Evolutionary conservation across 1,140 invertebrate species (phyloP).

Genomic region (Steinernema feltiae): DNA sequence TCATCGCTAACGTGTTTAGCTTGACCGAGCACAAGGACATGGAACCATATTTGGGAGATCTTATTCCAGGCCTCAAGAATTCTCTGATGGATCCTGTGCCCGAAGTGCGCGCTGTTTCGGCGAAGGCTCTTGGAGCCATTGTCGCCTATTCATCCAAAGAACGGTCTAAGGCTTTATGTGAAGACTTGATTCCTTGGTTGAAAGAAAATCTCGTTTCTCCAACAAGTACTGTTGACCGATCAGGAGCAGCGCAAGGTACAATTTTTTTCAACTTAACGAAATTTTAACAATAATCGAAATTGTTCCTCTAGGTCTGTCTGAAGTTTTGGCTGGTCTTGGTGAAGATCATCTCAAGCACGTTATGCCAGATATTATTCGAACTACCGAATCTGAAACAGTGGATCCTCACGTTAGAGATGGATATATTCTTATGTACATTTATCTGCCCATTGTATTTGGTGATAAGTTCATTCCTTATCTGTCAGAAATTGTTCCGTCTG

Average conservation of each 20-base stretch:
- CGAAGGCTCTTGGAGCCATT: slow-evolving; percentile 90
- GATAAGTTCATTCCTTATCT: slow-evolving; percentile 92
- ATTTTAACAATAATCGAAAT: background rate
- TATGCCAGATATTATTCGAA: slow-evolving; percentile 95
- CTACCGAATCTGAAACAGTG: slow-evolving; percentile 72
- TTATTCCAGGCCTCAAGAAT: slow-evolving; percentile 91
- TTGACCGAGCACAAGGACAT: slow-evolving; percentile 97
- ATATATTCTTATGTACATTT: slow-evolving; percentile 99
- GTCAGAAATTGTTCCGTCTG: slow-evolving; percentile 92
- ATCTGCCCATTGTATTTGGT: slow-evolving; percentile 92
- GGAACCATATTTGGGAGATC: slow-evolving; percentile 86
- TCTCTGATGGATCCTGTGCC: slow-evolving; percentile 95
- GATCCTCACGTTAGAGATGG: slow-evolving; percentile 97
- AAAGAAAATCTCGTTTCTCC: slow-evolving; percentile 97
- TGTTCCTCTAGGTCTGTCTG: slow-evolving; percentile 58
- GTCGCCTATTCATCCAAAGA: slow-evolving; percentile 76
- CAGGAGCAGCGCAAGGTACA: slow-evolving; percentile 96
- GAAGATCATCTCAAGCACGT: slow-evolving; percentile 87
- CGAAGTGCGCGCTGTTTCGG: slow-evolving; percentile 84
- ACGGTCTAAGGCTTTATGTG: slow-evolving; percentile 36
- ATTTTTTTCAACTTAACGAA: background rate
- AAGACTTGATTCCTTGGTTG: slow-evolving; percentile 75
- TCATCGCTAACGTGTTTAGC: slow-evolving; percentile 99
- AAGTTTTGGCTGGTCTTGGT: slow-evolving; percentile 88
- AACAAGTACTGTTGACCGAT: slow-evolving; percentile 77